phyloP scores from a whole-genome alignment of 2,113 vertebrate genomes.

The Muntiacus muntjak region DNA sequence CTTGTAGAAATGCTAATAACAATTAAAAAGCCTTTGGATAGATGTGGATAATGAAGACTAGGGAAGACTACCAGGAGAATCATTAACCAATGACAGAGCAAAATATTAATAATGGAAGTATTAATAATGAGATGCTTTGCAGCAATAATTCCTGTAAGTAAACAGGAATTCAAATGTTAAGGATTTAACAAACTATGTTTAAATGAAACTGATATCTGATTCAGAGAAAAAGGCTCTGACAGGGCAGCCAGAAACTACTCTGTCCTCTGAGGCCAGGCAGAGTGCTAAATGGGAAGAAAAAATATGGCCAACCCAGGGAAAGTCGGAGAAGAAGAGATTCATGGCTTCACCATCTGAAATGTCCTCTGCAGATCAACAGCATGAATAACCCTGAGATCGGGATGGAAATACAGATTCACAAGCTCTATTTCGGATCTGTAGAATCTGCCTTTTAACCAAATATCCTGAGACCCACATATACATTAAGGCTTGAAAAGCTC shows the following conservation, averaged over 20 bases:
- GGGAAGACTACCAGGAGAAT: background rate
- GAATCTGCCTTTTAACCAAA: background rate
- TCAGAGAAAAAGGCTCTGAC: background rate
- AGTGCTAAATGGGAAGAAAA: background rate
- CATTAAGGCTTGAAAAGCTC: background rate
- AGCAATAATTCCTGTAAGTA: background rate
- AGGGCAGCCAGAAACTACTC: background rate
- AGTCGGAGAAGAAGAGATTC: background rate
- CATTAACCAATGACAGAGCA: background rate
- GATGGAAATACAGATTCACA: background rate
- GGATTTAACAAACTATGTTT: background rate
- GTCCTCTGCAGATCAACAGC: background rate
- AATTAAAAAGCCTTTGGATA: background rate
- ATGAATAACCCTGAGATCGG: background rate
- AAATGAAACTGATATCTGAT: background rate
- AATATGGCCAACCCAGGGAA: fast-evolving
- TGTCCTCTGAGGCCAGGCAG: background rate
- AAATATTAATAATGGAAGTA: background rate
- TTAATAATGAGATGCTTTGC: background rate
- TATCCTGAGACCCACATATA: background rate
- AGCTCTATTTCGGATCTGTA: background rate
- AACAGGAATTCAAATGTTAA: background rate
- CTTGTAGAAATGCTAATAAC: background rate
- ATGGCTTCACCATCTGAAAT: fast-evolving
- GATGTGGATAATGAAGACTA: background rate